Conservation (phyloP, 2,113 vertebrate genomes). For the Macquaria australasica region DNA sequence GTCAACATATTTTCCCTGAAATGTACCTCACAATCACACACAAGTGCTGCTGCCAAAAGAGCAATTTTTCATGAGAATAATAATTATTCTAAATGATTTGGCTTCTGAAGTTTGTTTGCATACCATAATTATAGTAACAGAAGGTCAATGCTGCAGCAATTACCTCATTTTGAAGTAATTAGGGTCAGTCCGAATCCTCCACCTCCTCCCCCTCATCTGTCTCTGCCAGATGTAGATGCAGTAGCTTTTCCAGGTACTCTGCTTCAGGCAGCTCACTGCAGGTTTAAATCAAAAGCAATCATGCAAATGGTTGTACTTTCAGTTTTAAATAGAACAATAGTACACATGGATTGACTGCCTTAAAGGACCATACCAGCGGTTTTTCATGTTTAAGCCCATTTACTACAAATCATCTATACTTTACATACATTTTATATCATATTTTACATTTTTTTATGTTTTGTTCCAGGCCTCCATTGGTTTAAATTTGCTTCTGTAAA, state of each 20-base stretch:
- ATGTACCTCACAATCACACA: background rate
- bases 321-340: slow-evolving; percentile 8
- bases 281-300: slow-evolving; percentile 30
- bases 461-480: background rate
- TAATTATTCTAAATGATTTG: slow-evolving; percentile 44
- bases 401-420: background rate
- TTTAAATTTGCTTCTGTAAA: background rate
- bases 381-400: background rate
- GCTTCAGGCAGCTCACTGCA: background rate
- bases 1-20: slow-evolving; percentile 1
- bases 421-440: background rate
- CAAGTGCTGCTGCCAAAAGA: slow-evolving; percentile 2
- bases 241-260: slow-evolving; percentile 14
- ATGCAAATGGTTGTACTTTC: slow-evolving; percentile 22
- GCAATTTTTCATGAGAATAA: slow-evolving; percentile 20
- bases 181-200: slow-evolving; percentile 22
- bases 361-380: background rate
- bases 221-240: slow-evolving; percentile 39
- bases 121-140: slow-evolving; percentile 64
- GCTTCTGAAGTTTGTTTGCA: slow-evolving; percentile 65
- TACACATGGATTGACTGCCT: background rate
- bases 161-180: slow-evolving; percentile 68
- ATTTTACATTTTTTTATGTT: background rate
- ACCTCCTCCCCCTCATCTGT: background rate
- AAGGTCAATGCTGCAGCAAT: slow-evolving; percentile 69